phyloP scores from a whole-genome alignment of 2,888 invertebrate species.

The Lasioglossum marginatum region DNA sequence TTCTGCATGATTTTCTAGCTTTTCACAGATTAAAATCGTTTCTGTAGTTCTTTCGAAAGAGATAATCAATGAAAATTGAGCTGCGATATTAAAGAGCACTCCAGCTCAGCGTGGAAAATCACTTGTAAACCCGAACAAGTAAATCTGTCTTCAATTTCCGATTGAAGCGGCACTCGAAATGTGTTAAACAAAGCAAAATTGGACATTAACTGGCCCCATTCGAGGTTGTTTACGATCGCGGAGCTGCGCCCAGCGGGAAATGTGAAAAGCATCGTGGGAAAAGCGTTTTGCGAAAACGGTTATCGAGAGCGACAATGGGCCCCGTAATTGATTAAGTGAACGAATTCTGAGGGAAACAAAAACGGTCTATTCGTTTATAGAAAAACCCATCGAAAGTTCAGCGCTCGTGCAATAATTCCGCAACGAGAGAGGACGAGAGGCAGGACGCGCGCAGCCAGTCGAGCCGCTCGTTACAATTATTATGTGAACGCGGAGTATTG shows the following conservation, averaged over 20 bases:
- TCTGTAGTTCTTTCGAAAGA: neutral
- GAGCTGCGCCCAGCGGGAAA: neutral
- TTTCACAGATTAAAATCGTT: neutral
- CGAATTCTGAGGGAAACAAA: neutral
- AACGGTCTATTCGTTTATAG: neutral
- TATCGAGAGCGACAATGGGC: neutral
- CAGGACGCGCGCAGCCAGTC: neutral
- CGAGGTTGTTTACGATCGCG: neutral
- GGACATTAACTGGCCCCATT: neutral
- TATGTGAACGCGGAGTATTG: neutral
- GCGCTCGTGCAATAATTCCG: neutral
- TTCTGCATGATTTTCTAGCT: neutral
- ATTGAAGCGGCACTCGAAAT: neutral
- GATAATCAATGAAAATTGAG: neutral
- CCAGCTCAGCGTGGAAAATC: neutral
- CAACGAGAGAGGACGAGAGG: neutral
- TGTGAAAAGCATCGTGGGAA: neutral
- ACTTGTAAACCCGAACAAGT: neutral
- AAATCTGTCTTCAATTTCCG: neutral
- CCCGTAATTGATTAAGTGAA: neutral
- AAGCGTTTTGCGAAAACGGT: neutral
- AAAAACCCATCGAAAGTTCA: neutral
- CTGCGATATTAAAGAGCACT: neutral
- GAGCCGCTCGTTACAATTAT: conserved; percentile 6
- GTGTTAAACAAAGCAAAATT: neutral